phyloP scores from a whole-genome alignment of 2,888 invertebrate species.

The Drosophila prostipennis region DNA sequence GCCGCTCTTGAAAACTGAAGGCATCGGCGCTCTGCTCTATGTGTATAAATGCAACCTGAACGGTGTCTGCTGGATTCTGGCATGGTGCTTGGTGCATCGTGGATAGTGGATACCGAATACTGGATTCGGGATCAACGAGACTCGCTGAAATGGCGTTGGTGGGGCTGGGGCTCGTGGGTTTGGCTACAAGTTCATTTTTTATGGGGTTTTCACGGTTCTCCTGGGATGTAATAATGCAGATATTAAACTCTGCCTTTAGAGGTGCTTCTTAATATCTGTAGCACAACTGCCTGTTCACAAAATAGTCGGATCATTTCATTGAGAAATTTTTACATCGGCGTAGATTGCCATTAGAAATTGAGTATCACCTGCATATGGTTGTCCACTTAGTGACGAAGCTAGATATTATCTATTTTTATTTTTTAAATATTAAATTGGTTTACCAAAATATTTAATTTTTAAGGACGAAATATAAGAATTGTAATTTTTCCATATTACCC shows the following conservation, averaged over 20 bases:
- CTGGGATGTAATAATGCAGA: conserved; percentile 78
- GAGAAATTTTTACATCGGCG: neutral
- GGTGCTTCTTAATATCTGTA: neutral
- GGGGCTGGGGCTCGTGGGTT: conserved; percentile 37
- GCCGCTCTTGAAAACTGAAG: conserved; percentile 19
- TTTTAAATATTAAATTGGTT: too few relatives aligned
- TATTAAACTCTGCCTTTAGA: conserved; percentile 67
- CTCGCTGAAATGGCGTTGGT: conserved; percentile 6
- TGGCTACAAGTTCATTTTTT: conserved; percentile 56
- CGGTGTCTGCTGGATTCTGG: conserved; percentile 17
- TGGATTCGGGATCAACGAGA: neutral
- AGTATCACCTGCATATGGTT: neutral
- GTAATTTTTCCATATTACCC: too few relatives aligned
- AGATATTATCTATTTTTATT: too few relatives aligned
- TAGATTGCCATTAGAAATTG: neutral
- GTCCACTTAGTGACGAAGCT: neutral
- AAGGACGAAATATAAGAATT: too few relatives aligned
- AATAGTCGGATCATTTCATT: neutral
- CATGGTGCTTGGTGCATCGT: neutral
- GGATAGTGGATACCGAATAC: conserved; percentile 6
- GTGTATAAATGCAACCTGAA: conserved; percentile 47
- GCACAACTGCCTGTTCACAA: neutral
- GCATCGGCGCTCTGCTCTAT: conserved; percentile 16
- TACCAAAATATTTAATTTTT: too few relatives aligned
- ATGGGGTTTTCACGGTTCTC: conserved; percentile 69